Evolutionary conservation across 2,888 invertebrate genomes (phyloP), one percentile per base, ranked within the genome.

Genomic region (Plemyria rubiginata): DNA sequence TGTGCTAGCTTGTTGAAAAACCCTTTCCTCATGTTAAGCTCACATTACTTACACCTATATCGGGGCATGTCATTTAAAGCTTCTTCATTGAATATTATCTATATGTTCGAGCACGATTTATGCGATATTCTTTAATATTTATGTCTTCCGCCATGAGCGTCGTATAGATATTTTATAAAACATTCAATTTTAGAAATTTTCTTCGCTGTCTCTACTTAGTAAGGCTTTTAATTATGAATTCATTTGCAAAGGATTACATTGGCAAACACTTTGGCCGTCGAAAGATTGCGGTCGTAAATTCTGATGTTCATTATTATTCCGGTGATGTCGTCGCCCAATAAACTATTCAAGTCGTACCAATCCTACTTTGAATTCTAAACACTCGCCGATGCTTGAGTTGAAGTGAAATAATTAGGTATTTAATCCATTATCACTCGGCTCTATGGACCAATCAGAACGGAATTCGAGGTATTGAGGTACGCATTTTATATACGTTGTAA

Each of bases 381-480:
- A 74, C 70, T 70, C 70, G 69, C 68, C 70, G 79, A 76, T 78
- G 75, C 70, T 72, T 67, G 68, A 74, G 74, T 76, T 66, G 75
- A 71, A 69, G 73, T 70, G 64, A 73, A 77, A 77, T 79, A 76
- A 81, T 80, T 83, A n/a, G n/a, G n/a, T n/a, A 77, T 72, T 70
- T 79, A 81, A 84, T 84, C 75, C 76, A 79, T 82, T 83, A 77
- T 78, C 75, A 74, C 74, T 72, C 73, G 73, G 75, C 69, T 77
- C 75, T 78, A 79, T 78, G 71, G 75, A 75, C 81, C 83, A 86
- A 85, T 85, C 81, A 76, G 72, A 77, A 68, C 57, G 82, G 86
- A 80, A 88, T 87, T 74, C 76, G 65, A 75, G 72, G 75, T 78
- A 86, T 87, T 81, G 76, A 77, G 77, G 74, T 74, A 82, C 80